Evolutionary conservation across 1,140 invertebrate species (phyloP).

Genomic region (Laupala kohalensis): DNA sequence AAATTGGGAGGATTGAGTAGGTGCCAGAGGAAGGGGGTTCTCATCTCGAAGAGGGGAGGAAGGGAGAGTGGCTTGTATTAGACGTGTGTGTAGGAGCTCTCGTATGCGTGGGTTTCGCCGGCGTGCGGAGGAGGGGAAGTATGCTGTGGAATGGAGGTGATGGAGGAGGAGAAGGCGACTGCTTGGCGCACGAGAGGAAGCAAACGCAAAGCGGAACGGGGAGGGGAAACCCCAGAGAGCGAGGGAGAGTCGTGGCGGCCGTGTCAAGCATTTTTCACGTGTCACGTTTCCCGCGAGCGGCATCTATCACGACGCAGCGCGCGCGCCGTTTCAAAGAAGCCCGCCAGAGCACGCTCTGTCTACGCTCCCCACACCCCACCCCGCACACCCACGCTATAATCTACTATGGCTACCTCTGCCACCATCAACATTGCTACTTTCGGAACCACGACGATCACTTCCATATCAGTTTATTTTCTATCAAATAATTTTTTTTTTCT

Average conservation of each 20-base stretch:
- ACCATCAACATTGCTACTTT: too few species aligned
- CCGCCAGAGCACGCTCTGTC: neutral
- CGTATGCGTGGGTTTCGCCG: neutral
- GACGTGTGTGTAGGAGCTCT: neutral
- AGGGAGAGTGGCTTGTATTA: neutral
- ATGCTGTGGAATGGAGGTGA: neutral
- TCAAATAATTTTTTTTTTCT: too few species aligned
- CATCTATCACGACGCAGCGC: conserved; percentile 8
- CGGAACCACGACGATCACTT: too few species aligned
- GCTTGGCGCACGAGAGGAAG: neutral
- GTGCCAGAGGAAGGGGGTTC: neutral
- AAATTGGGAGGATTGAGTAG: neutral
- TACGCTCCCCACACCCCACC: too few species aligned
- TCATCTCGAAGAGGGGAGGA: neutral
- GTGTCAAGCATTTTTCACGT: conserved; percentile 12
- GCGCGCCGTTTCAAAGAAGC: neutral
- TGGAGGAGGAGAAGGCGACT: neutral
- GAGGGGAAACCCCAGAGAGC: neutral
- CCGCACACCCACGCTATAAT: too few species aligned
- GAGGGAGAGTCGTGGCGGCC: neutral
- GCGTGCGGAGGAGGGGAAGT: neutral
- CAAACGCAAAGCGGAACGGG: neutral
- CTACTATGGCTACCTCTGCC: too few species aligned
- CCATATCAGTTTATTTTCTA: too few species aligned
- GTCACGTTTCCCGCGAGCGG: conserved; percentile 8